Conservation (phyloP, 92 coral and sea anemone genomes). For the Hydrozoanthus gracilis region DNA sequence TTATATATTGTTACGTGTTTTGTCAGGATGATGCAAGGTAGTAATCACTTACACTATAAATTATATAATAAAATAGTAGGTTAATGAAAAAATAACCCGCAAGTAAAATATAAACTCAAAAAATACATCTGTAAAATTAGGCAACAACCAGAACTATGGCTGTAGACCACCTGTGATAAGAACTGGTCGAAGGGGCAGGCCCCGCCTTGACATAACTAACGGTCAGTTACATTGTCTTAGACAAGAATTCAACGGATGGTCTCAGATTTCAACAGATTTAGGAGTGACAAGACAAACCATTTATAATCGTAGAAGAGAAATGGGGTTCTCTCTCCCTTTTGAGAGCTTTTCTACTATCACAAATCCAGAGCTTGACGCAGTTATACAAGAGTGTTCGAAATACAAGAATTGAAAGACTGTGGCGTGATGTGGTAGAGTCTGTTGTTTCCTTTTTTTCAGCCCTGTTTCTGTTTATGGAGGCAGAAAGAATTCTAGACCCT, state of each 20-base stretch:
- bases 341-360: slow-evolving; percentile 24
- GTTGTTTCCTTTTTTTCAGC: slow-evolving; percentile 47
- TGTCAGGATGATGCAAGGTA: too few relatives aligned
- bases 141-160: background rate
- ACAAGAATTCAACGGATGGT: slow-evolving; percentile 51
- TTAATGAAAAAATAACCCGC: too few relatives aligned
- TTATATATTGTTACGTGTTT: too few relatives aligned
- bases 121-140: too few relatives aligned
- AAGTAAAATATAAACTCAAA: too few relatives aligned
- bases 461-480: slow-evolving; percentile 57
- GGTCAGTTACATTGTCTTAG: slow-evolving; percentile 56
- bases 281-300: slow-evolving; percentile 63
- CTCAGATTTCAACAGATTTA: slow-evolving; percentile 48
- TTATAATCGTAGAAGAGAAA: slow-evolving; percentile 54
- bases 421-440: slow-evolving; percentile 72
- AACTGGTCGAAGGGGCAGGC: slow-evolving; percentile 57
- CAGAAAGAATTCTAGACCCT: slow-evolving; percentile 30
- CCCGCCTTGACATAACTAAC: slow-evolving; percentile 27
- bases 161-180: slow-evolving; percentile 38
- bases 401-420: slow-evolving; percentile 67
- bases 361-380: slow-evolving; percentile 1
- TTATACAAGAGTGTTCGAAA: slow-evolving; percentile 57
- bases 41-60: too few relatives aligned
- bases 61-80: too few relatives aligned
- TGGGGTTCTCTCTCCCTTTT: slow-evolving; percentile 53